Percentiles rank a stretch among this genome's conserved stretches.
Conservation (phyloP, 2,797 vertebrate species). For the Myiotriccus ornatus region DNA sequence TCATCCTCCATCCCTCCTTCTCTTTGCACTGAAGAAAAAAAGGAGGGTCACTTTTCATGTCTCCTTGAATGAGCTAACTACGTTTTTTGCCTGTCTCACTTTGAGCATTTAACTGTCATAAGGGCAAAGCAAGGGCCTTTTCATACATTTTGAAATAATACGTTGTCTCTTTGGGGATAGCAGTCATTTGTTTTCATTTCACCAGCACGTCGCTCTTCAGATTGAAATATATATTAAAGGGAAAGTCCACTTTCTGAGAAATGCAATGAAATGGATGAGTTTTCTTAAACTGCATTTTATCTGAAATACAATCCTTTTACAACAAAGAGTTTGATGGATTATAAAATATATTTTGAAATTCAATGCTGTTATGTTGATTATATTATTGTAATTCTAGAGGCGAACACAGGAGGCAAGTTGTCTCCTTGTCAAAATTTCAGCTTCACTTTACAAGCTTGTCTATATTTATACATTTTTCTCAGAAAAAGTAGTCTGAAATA, state of each 20-base stretch:
- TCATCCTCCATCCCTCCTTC: neutral
- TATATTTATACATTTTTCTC: conserved; percentile 39
- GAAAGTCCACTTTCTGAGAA: conserved; percentile 64
- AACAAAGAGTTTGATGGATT: conserved; percentile 27
- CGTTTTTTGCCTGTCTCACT: conserved; percentile 41
- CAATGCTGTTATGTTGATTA: conserved; percentile 17
- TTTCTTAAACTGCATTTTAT: conserved; percentile 67
- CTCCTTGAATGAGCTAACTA: conserved; percentile 48
- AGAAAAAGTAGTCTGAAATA: neutral
- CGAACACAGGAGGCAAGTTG: neutral
- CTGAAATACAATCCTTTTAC: conserved; percentile 38
- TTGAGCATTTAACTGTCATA: conserved; percentile 63
- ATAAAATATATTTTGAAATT: conserved; percentile 61
- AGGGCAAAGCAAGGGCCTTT: conserved; percentile 47
- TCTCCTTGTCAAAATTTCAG: conserved; percentile 1
- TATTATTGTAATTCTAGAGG: conserved; percentile 15
- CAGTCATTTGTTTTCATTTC: conserved; percentile 78
- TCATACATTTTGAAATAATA: conserved; percentile 75
- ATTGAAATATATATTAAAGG: conserved; percentile 78
- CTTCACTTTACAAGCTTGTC: conserved; percentile 38
- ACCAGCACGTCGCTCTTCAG: conserved; percentile 48
- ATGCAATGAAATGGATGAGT: conserved; percentile 34
- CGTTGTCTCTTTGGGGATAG: conserved; percentile 69
- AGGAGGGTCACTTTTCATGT: conserved; percentile 22
- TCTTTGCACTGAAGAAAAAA: neutral